Evolutionary conservation across 92 coral and sea anemone species (phyloP).

Genomic region (Zoanthus sociatus): DNA sequence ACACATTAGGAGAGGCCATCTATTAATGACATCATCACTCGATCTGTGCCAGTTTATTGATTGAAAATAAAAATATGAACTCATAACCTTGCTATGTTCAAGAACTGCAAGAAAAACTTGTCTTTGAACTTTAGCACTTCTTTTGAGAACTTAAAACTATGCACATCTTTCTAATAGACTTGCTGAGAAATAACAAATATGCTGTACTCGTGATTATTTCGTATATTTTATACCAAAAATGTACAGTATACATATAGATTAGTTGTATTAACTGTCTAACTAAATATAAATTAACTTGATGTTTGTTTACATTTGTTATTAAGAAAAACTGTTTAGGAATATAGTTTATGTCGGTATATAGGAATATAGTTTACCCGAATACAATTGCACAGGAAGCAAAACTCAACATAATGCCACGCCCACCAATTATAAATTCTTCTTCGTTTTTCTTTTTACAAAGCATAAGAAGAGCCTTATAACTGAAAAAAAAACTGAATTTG

Average conservation of each 20-base stretch:
- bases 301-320: neutral
- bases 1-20: slow-evolving; percentile 6
- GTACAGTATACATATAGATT: neutral
- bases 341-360: neutral
- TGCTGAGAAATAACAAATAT: slow-evolving; percentile 3
- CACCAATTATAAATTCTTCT: slow-evolving; percentile 46
- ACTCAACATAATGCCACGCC: slow-evolving; percentile 53
- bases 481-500: slow-evolving; percentile 2
- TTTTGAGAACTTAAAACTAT: slow-evolving; percentile 10
- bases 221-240: neutral
- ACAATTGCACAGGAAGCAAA: slow-evolving; percentile 60
- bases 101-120: slow-evolving; percentile 16
- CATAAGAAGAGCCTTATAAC: slow-evolving; percentile 59
- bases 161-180: slow-evolving; percentile 22
- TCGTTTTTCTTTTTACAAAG: slow-evolving; percentile 55
- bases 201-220: slow-evolving; percentile 1
- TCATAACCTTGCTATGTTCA: slow-evolving; percentile 29
- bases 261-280: neutral
- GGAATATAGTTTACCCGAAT: slow-evolving; percentile 50
- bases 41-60: slow-evolving; percentile 9
- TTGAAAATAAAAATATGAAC: neutral
- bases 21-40: slow-evolving; percentile 22
- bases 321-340: neutral
- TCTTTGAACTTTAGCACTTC: slow-evolving; percentile 10
- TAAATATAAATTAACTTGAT: neutral